Evolutionary conservation across 2,888 invertebrate genomes (phyloP), one percentile per base, ranked within the genome.

Genomic region (Drosophila kanekoi): DNA sequence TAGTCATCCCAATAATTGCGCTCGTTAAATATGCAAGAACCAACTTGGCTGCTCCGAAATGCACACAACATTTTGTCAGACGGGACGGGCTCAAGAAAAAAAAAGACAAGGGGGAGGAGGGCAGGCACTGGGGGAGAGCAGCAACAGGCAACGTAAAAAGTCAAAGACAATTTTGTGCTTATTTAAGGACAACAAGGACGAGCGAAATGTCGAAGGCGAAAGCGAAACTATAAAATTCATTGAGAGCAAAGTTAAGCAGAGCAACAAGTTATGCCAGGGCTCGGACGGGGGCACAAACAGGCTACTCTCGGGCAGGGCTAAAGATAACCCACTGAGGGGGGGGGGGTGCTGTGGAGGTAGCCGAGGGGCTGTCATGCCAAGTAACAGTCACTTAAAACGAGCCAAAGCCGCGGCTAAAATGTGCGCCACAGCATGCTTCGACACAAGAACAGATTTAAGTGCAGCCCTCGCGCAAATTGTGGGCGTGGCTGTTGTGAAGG

Each of bases 401-500:
- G 63, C 70, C 41, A 47, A 58, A 72, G 56, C 59, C 63, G 77
- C 66, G 65, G 72, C 66, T 79, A 69, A 81, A 83, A 86, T 83
- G 81, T 75, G 63, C 68, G 69, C 61, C 63, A 38, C 8, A 68
- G 77, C 69, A 67, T 74, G 77, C 84, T 87, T 81, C 0, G 61
- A 87, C 81, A 64, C 67, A 76, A 81, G 84, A 69, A 81, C 77
- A 82, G 85, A 84, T 84, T 87, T 84, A 81, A 87, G 87, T 82
- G 87, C 81, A 75, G 49, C 67, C 57, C 59, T 37, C 51, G 10
- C 38, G 23, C 43, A 32, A 35, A 28, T 33, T 54, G 53, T 45
- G 72, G 75, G 72, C 72, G 45, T 54, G 72, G 41, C 47, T 5
- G 43, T 43, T 16, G 54, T 48, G 69, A 65, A 72, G 72, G 54